Evolutionary conservation across 2,888 invertebrate species (phyloP).

Genomic region (Lamproptera curius): DNA sequence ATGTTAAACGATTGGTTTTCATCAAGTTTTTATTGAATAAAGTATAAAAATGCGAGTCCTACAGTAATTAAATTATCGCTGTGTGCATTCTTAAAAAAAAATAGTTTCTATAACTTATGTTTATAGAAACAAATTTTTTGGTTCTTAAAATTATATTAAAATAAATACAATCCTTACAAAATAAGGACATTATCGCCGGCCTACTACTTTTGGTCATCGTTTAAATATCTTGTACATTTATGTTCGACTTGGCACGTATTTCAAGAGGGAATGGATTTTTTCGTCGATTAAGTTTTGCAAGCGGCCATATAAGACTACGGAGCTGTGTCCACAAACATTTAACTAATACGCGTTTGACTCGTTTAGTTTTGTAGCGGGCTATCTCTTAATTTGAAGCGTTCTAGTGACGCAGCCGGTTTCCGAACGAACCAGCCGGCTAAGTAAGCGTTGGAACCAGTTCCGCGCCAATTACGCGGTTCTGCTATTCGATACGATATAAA

Average conservation of each 20-base stretch:
- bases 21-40: no score
- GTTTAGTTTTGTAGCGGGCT: constrained; percentile 33
- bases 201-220: no score
- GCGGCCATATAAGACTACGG: constrained; percentile 8
- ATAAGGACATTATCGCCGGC: constrained; percentile 21
- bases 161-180: no score
- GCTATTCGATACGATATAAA: constrained; percentile 42
- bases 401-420: constrained; percentile 46
- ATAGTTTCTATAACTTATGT: no score
- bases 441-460: constrained; percentile 31
- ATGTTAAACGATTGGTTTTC: no score
- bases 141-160: no score
- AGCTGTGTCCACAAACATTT: constrained; percentile 17
- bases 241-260: no score
- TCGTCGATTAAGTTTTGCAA: constrained; percentile 4
- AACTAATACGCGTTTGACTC: constrained; percentile 16
- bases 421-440: constrained; percentile 32
- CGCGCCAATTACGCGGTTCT: constrained; percentile 46
- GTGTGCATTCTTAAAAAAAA: no score
- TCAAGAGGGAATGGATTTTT: constrained; percentile 1
- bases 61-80: no score
- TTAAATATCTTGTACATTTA: no score
- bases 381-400: constrained; percentile 49
- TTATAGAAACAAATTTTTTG: no score
- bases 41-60: no score